Evolutionary conservation across 2,113 vertebrate genomes (phyloP).

Genomic region (Microtus pennsylvanicus): DNA sequence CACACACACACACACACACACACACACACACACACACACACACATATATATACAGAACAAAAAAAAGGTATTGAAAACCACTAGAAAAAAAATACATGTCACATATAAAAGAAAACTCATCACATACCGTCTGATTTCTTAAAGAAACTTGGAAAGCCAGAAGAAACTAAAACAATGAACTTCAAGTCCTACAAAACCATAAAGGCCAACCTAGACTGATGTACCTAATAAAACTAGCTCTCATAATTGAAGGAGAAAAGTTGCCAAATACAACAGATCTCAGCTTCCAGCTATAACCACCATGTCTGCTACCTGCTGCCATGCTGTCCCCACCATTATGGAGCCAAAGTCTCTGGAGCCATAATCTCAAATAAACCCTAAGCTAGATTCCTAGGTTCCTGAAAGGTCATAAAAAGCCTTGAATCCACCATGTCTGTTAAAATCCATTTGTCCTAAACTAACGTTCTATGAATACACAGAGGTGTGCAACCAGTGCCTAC

Average conservation of each 20-base stretch:
- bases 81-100: background rate
- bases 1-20: no score
- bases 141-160: background rate
- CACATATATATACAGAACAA: background rate
- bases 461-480: background rate
- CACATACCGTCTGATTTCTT: background rate
- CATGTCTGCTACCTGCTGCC: background rate
- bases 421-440: conserved; percentile 11
- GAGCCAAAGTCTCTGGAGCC: background rate
- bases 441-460: conserved; percentile 27
- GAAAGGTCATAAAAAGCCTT: background rate
- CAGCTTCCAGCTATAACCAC: background rate
- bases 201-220: background rate
- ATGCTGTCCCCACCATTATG: background rate
- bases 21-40: no score
- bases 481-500: background rate
- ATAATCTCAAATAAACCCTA: background rate
- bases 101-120: background rate
- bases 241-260: background rate
- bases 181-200: background rate
- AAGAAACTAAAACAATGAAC: background rate
- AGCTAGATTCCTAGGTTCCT: background rate
- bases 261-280: background rate
- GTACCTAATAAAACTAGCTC: background rate
- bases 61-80: background rate